Evolutionary conservation across 2,113 vertebrate species (phyloP), one percentile per base, ranked within the genome.

Genomic region (Tetrao urogallus): DNA sequence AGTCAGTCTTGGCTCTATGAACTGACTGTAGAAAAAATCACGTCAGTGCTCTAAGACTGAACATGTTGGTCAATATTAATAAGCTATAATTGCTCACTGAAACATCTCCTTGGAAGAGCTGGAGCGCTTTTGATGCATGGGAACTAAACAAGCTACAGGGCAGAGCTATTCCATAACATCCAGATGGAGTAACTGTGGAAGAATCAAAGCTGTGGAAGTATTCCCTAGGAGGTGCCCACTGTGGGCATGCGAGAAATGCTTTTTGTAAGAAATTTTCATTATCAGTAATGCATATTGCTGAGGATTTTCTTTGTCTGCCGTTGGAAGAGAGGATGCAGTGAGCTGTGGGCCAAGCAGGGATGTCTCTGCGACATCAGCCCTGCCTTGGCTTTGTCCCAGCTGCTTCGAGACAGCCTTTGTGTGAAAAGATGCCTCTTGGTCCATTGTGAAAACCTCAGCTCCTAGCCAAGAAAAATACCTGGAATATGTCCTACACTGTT

Each of bases 381-480:
- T 63, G 42, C 9, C 66, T 71, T 67, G 83, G 47, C 73, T 81
- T 86, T 52, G 30, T 40, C 43, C 43, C 38, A 58, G 61, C 13
- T 60, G 17, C 32, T 90, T 76, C 61, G 32, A 56, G 13, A 50
- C 54, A 79, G 38, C 58, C 64, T 50, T 36, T 42, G 50, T 40
- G 52, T 63, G 82, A 36, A 82, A 78, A 88, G 63, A 43, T 61
- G 28, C 61, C 38, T 83, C 36, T 48, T 65, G 18, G 27, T 65
- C 73, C 30, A 11, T 54, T 50, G 2, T 0, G 22, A 81, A 92
- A 82, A 43, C 24, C 50, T 34, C 65, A 66, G 40, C 11, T 74
- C 77, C 27, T 47, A 4, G 66, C 76, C 88, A 92, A 82, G 65
- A 72, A 89, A 91, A 90, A 86, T 54, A 93, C 86, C 88, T 86